Evolutionary conservation across 1,140 invertebrate species (phyloP).

Genomic region (Achatina immaculata): DNA sequence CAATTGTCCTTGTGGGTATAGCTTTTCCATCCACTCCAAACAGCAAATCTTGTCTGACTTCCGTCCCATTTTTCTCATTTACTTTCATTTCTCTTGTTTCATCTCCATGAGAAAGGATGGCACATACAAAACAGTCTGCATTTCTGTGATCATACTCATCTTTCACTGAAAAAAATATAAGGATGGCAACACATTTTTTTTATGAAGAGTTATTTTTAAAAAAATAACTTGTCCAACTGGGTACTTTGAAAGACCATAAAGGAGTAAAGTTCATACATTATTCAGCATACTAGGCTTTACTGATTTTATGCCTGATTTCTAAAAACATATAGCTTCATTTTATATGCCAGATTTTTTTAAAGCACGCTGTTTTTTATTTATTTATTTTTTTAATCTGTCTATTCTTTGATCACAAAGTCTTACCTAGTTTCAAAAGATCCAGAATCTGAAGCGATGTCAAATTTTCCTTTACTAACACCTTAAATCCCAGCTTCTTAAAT

Average conservation of each 20-base stretch:
- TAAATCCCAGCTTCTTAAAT: slow-evolving; percentile 81
- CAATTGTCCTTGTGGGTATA: slow-evolving; percentile 77
- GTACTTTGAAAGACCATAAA: no score
- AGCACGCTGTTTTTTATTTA: no score
- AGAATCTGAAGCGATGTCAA: slow-evolving; percentile 77
- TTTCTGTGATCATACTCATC: slow-evolving; percentile 80
- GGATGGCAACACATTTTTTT: not conserved
- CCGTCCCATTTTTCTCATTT: slow-evolving; percentile 67
- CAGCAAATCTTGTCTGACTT: slow-evolving; percentile 44
- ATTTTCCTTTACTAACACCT: slow-evolving; percentile 77
- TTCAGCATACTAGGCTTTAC: no score
- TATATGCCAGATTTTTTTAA: no score
- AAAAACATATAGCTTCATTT: no score
- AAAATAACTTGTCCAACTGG: no score
- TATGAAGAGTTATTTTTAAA: no score
- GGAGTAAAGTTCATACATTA: no score
- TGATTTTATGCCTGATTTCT: no score
- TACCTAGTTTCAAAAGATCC: slow-evolving; percentile 72
- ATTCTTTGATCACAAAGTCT: no score
- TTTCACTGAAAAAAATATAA: slow-evolving; percentile 74
- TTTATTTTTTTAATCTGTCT: no score
- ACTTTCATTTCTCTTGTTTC: slow-evolving; percentile 85
- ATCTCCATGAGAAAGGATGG: slow-evolving; percentile 89
- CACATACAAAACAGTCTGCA: slow-evolving; percentile 83
- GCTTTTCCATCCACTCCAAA: slow-evolving; percentile 80